These are phyloP conservation scores for Rhadina sibilatrix DNA, from an alignment of 2,113 vertebrate genomes.

Conservation along the genomic window DNA sequence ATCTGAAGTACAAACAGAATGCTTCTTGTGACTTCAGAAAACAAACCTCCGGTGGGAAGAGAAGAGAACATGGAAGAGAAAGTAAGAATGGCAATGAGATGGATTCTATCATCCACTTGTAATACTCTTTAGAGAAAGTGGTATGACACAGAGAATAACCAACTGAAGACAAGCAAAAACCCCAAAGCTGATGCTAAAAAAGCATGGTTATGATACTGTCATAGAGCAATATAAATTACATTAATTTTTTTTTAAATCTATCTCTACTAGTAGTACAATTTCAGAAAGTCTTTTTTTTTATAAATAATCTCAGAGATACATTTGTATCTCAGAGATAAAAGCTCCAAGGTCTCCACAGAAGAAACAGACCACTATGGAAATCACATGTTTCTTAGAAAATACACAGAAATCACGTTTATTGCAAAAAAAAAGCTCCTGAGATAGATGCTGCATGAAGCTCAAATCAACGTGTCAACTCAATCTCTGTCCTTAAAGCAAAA, in stretches of 20 bases:
- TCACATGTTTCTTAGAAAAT: neutral
- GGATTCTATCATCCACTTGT: neutral
- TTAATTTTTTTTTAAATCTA: neutral
- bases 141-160: neutral
- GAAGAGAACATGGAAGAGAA: neutral
- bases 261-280: neutral
- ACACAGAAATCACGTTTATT: neutral
- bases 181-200: neutral
- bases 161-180: neutral
- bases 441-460: neutral
- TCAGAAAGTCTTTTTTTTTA: neutral
- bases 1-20: neutral
- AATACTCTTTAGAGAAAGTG: neutral
- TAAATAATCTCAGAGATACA: neutral
- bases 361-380: neutral
- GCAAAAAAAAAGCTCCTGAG: neutral
- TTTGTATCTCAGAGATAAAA: neutral
- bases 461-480: neutral
- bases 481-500: rapidly evolving
- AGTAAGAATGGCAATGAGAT: rapidly evolving
- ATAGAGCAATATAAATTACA: neutral
- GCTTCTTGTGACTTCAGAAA: neutral
- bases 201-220: neutral
- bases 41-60: neutral
- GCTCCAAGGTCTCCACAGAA: neutral